phyloP scores from a whole-genome alignment of 2,113 vertebrate genomes.

The Meles meles region DNA sequence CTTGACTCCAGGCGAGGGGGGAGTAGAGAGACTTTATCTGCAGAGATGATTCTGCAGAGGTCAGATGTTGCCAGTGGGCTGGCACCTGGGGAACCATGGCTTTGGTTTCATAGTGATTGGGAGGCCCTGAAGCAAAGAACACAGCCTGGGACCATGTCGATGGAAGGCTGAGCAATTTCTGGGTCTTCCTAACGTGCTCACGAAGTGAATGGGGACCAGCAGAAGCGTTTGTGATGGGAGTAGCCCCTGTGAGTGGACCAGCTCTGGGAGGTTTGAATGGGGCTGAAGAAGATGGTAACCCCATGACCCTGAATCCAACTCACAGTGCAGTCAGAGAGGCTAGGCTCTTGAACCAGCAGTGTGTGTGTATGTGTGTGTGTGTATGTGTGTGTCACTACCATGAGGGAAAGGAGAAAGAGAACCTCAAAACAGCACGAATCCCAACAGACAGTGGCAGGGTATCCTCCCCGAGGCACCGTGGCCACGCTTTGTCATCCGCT shows the following conservation, averaged over 20 bases:
- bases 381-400: rapidly evolving
- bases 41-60: not conserved
- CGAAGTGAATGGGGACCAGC: not conserved
- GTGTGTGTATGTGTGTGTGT: too few relatives aligned
- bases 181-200: rapidly evolving
- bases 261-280: not conserved
- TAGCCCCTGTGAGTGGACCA: not conserved
- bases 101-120: not conserved
- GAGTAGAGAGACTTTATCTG: not conserved
- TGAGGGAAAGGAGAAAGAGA: not conserved
- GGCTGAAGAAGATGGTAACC: not conserved
- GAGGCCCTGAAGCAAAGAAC: not conserved
- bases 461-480: not conserved
- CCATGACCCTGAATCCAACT: not conserved
- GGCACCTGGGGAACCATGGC: not conserved
- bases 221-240: not conserved
- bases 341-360: not conserved
- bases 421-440: not conserved
- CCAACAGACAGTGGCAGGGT: not conserved
- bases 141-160: not conserved
- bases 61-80: not conserved
- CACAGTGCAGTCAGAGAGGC: not conserved
- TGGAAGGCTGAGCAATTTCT: not conserved
- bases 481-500: rapidly evolving
- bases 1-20: not conserved